A percentile compares a stretch with the other conserved stretches of the same genome.
These are phyloP conservation scores for Scatophagus argus DNA, from an alignment of 2,113 vertebrate species.

Conservation along the genomic window DNA sequence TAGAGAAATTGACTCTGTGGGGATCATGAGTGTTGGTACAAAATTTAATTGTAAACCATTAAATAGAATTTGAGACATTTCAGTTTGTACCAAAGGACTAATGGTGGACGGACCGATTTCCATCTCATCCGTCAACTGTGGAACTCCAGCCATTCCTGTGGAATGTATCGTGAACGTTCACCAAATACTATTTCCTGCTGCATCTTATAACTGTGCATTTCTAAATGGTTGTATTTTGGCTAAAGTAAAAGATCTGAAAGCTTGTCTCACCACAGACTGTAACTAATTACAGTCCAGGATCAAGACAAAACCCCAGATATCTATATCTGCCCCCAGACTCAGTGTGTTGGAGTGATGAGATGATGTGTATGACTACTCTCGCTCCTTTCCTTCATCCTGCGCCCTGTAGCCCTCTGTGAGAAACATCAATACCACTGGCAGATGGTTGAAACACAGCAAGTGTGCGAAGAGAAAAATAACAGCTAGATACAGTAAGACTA, in stretches of 20 bases:
- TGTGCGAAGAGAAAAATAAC: slow-evolving; percentile 17
- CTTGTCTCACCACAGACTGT: slow-evolving; percentile 4
- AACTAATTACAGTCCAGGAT: slow-evolving; percentile 8
- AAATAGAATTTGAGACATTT: background rate
- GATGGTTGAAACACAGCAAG: slow-evolving; percentile 60
- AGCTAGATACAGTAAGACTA: slow-evolving; percentile 33
- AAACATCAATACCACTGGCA: slow-evolving; percentile 75
- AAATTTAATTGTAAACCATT: background rate
- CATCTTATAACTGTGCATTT: background rate
- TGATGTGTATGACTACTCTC: slow-evolving; percentile 51
- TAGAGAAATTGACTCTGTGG: background rate
- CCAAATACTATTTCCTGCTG: background rate
- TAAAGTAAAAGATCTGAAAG: slow-evolving; percentile 4
- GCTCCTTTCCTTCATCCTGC: slow-evolving; percentile 48
- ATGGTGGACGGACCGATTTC: background rate
- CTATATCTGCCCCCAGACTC: slow-evolving; percentile 14
- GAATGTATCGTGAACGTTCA: too few species aligned
- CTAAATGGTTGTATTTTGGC: too few species aligned
- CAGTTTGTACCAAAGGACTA: background rate
- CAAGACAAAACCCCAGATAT: slow-evolving; percentile 29
- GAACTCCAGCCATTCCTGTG: too few species aligned
- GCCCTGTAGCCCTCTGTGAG: slow-evolving; percentile 56
- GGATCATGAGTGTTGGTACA: background rate
- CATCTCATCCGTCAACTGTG: too few species aligned
- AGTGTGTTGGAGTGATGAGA: slow-evolving; percentile 52